These are phyloP conservation scores for Agelastica alni DNA, from an alignment of 2,888 invertebrate species.

Conservation along the genomic window DNA sequence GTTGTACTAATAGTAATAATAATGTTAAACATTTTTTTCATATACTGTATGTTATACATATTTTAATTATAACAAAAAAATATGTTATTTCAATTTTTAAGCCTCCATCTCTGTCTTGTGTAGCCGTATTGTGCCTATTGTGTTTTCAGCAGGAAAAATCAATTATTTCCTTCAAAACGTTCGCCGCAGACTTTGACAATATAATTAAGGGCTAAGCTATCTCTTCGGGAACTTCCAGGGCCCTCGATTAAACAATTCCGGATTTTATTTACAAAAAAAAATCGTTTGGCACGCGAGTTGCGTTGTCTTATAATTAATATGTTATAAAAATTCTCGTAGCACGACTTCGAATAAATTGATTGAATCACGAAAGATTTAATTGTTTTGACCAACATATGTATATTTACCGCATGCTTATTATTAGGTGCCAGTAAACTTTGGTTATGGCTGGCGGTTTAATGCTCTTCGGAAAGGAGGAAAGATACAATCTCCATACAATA, in stretches of 20 bases:
- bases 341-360: slow-evolving; percentile 1
- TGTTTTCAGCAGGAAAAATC: slow-evolving; percentile 32
- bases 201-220: slow-evolving; percentile 32
- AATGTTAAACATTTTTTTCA: no score
- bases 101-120: slow-evolving; percentile 6
- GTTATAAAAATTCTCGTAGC: slow-evolving; percentile 13
- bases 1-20: no score
- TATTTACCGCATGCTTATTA: no score
- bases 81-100: no score
- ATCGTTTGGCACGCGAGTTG: slow-evolving; percentile 11
- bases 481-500: no score
- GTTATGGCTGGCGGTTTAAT: no score
- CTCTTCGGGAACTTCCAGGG: slow-evolving; percentile 15
- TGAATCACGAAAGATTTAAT: background rate
- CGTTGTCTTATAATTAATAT: slow-evolving; percentile 11
- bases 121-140: slow-evolving; percentile 30
- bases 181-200: slow-evolving; percentile 29
- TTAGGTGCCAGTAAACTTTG: no score
- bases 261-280: slow-evolving; percentile 4
- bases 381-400: background rate
- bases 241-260: slow-evolving; percentile 13
- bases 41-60: no score
- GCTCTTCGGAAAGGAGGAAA: no score
- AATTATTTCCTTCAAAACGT: slow-evolving; percentile 32
- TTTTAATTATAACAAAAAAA: no score